Base-by-base conservation (phyloP, 2,797 vertebrate species). In the Rhadinocentrus ornatus region DNA sequence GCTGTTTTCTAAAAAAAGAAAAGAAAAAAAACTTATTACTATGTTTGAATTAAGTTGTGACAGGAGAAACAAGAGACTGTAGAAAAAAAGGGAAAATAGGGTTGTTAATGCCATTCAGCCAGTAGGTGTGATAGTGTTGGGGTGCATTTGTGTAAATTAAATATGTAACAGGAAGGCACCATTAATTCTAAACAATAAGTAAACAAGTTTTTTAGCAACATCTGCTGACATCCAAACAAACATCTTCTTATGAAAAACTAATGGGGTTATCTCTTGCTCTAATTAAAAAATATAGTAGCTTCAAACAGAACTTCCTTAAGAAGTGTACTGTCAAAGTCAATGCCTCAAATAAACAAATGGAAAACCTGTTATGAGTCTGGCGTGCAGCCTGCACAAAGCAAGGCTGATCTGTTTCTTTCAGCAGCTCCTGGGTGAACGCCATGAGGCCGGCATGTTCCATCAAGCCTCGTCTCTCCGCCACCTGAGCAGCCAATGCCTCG, bases 361-460 rank as follows among this genome's bases (percentile, higher is more conserved):
- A 5, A 46, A 71, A 98, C 97, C 97, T 96, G 95, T 94, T 95
- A 66, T 98, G 96, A 37, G 97, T 94, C 78, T 96, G 96, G 57
- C 97, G 94, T 46, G 97, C 96, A 0, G 97, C 96, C 86, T 97
- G 97, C 41, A 98, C 95, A 9, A 99, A 99, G 86, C 97, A 97
- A 4, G 97, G 94, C 54, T 96, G 96, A 90, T 99, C 97, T 0
- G 95, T 96, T 81, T 99, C 97, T 82, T 98, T 99, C 62, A 99
- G 87, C 62, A 99, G 94, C 90, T 99, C 97, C 78, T 96, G 95
- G 8, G 97, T 95, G 2, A 97, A 98, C 1, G 96, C 95, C 93
- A 99, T 95, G 82, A 99, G 93, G 1, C 97, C 96, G 0, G 96
- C 96, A 50, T 97, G 96, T 2, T 98, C 97, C 94, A 98, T 90